phyloP scores from a whole-genome alignment of 2,113 vertebrate genomes.

The Heterotilapia buettikoferi region DNA sequence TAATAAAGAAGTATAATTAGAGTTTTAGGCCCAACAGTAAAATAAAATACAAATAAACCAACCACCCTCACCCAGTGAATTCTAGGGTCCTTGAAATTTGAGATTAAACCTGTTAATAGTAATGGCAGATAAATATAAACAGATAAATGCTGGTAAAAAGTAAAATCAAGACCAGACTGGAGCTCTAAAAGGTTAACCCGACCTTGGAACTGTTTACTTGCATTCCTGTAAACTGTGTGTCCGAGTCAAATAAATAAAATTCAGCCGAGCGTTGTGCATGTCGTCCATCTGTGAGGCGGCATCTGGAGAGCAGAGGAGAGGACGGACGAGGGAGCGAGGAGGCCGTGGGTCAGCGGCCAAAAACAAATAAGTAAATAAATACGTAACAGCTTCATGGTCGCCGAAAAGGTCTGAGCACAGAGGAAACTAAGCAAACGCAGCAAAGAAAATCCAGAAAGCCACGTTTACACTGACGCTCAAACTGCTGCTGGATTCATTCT shows the following conservation, averaged over 20 bases:
- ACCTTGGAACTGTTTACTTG: not conserved
- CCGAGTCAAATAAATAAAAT: not conserved
- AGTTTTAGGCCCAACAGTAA: not conserved
- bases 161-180: not conserved
- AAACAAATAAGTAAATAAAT: not conserved
- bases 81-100: not conserved
- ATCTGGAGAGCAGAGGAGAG: not conserved
- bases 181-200: not conserved
- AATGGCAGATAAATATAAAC: not conserved
- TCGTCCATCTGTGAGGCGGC: not conserved
- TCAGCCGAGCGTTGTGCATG: not conserved
- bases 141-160: not conserved
- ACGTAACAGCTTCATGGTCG: fast-evolving
- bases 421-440: not conserved
- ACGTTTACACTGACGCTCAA: not conserved
- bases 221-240: not conserved
- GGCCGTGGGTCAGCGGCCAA: not conserved
- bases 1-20: not conserved
- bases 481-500: not conserved
- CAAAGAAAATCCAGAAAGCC: not conserved
- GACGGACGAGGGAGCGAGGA: not conserved
- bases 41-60: not conserved
- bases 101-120: not conserved
- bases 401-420: not conserved
- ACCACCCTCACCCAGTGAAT: fast-evolving